Percentiles rank a stretch among this genome's conserved stretches.
Evolutionary conservation across 2,113 vertebrate genomes (phyloP).

Genomic region (Rattus norvegicus): GRCr8 NC_086023.1:50943501-50944000

Average conservation of each 20-base stretch:
- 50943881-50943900: neutral
- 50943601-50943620: neutral
- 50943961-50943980: neutral
- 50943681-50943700: neutral
- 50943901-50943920: neutral
- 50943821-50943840: neutral
- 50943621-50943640: neutral
- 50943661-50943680: neutral
- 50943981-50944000: neutral
- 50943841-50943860: neutral
- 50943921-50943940: neutral
- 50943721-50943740: neutral
- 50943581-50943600: slow-evolving; percentile 40
- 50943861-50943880: neutral
- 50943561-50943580: neutral
- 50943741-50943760: neutral
- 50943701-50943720: neutral
- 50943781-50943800: neutral
- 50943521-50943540: slow-evolving; percentile 38
- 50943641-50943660: neutral
- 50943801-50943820: neutral
- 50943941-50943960: too few relatives aligned
- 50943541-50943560: neutral
- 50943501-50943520: slow-evolving; percentile 38
- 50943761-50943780: neutral